phyloP scores from a whole-genome alignment of 2,113 vertebrate species.

The Neodontobutis hainanensis region DNA sequence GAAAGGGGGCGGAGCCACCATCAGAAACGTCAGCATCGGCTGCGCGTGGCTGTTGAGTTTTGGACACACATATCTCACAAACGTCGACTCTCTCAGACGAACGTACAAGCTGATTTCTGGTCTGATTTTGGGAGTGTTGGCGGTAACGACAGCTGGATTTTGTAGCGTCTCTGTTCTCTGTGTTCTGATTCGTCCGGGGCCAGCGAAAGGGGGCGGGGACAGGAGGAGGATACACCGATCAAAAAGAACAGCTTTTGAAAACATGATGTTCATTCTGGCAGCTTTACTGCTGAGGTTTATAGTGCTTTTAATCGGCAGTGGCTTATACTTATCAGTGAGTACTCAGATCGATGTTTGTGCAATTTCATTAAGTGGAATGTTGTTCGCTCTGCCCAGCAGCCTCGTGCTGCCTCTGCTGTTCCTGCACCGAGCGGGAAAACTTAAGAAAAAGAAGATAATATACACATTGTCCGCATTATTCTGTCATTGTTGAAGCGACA shows the following conservation, averaged over 20 bases:
- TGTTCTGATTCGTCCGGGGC: slow-evolving; percentile 21
- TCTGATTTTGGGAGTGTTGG: accelerated
- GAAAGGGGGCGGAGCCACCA: not conserved
- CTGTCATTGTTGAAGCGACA: too few relatives aligned
- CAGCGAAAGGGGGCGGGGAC: slow-evolving; percentile 8
- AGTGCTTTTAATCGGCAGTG: accelerated
- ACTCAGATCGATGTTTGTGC: too few relatives aligned
- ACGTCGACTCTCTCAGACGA: accelerated
- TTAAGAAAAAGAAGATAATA: too few relatives aligned
- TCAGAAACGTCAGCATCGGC: slow-evolving; percentile 13
- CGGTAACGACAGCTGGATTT: not conserved
- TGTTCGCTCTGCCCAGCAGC: slow-evolving; percentile 9
- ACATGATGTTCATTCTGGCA: slow-evolving; percentile 10
- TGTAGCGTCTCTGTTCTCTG: slow-evolving; percentile 29
- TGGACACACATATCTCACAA: not conserved
- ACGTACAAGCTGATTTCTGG: accelerated
- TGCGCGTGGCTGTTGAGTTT: slow-evolving; percentile 23
- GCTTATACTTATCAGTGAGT: accelerated
- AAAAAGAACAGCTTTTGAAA: slow-evolving; percentile 36
- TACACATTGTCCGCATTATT: too few relatives aligned
- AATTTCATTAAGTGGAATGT: too few relatives aligned
- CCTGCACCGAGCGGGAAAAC: slow-evolving; percentile 27
- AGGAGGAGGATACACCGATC: not conserved
- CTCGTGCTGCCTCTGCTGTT: slow-evolving; percentile 47
- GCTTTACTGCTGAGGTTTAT: slow-evolving; percentile 11